phyloP scores from a whole-genome alignment of 1,140 invertebrate genomes.

The Phocides pigmalion region DNA sequence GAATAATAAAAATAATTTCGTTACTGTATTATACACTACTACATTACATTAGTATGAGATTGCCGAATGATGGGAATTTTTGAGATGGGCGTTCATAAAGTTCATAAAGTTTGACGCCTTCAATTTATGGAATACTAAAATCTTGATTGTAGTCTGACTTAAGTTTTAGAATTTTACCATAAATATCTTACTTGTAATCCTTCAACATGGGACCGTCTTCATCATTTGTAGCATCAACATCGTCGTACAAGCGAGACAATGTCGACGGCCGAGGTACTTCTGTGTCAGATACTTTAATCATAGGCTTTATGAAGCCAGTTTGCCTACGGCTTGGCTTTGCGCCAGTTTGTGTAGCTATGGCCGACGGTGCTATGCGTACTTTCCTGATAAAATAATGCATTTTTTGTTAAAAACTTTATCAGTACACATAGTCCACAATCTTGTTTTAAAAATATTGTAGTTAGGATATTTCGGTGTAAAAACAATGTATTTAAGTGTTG shows the following conservation, averaged over 20 bases:
- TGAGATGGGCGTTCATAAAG: no score
- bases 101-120: no score
- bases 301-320: conserved; percentile 41
- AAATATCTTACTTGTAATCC: conserved; percentile 51
- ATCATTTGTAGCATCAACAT: conserved; percentile 38
- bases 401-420: no score
- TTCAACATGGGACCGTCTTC: conserved; percentile 55
- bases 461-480: no score
- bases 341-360: conserved; percentile 34
- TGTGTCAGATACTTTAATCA: conserved; percentile 40
- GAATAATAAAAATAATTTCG: conserved; percentile 15
- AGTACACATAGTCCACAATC: no score
- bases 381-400: conserved; percentile 44
- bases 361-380: conserved; percentile 57
- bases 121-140: no score
- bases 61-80: no score
- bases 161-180: no score
- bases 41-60: no score
- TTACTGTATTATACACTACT: not conserved
- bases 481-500: no score
- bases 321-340: conserved; percentile 38
- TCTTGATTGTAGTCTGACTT: not conserved
- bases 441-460: no score
- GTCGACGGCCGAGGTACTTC: conserved; percentile 47
- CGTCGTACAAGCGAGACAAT: conserved; percentile 53